A percentile compares a stretch with the other conserved stretches of the same genome.
Evolutionary conservation across 2,113 vertebrate genomes (phyloP).

Genomic region (Piprites chloris): DNA sequence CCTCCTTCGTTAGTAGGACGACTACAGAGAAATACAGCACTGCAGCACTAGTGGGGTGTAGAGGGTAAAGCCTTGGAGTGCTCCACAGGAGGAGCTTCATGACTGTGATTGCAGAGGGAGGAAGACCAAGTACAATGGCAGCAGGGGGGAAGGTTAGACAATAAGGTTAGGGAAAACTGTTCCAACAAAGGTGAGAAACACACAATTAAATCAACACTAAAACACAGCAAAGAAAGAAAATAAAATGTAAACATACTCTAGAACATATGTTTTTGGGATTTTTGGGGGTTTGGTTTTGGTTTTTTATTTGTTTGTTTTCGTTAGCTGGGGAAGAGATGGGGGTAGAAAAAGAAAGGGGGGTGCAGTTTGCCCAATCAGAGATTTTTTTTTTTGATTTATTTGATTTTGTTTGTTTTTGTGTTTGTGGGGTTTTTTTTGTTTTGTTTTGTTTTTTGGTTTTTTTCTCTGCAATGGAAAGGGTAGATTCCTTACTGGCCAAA

Average conservation of each 20-base stretch:
- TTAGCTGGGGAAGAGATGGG: not conserved
- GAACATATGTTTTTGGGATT: slow-evolving; percentile 33
- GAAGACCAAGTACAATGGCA: slow-evolving; percentile 93
- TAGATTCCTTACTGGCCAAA: slow-evolving; percentile 4
- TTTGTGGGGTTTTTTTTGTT: not conserved
- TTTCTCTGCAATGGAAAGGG: not conserved
- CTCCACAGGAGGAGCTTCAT: slow-evolving; percentile 71
- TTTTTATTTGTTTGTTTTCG: not conserved
- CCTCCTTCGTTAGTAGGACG: slow-evolving; percentile 61
- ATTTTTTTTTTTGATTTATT: not conserved
- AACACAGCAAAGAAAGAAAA: slow-evolving; percentile 71
- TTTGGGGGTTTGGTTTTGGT: no score
- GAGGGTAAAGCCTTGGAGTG: slow-evolving; percentile 95
- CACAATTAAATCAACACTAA: slow-evolving; percentile 67
- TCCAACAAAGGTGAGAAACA: slow-evolving; percentile 64
- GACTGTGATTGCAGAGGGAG: slow-evolving; percentile 48
- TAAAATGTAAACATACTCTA: slow-evolving; percentile 82
- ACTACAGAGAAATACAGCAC: slow-evolving; percentile 38
- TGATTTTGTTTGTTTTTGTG: not conserved
- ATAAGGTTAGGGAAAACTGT: slow-evolving; percentile 37
- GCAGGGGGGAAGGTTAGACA: slow-evolving; percentile 81
- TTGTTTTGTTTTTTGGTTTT: not conserved
- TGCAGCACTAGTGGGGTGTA: slow-evolving; percentile 24
- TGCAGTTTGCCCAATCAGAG: not conserved
- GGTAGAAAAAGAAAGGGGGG: not conserved